Conservation (phyloP, 2,113 vertebrate genomes). For the Prolemur simus region DNA sequence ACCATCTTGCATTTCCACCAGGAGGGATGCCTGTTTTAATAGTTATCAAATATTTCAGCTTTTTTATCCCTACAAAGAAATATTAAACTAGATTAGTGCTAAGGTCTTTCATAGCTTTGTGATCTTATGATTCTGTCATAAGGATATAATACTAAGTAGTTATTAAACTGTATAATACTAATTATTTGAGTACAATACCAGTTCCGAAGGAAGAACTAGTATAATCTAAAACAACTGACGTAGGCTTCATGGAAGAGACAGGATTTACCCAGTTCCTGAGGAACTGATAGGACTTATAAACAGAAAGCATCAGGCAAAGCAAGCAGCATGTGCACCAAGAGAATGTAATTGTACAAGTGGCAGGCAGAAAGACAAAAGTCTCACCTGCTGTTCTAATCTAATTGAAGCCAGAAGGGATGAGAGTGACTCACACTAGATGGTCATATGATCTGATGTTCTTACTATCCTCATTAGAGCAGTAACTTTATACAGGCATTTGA, state of each 20-base stretch:
- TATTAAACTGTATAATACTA: background rate
- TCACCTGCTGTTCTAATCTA: background rate
- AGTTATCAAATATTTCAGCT: background rate
- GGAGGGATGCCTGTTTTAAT: background rate
- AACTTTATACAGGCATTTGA: background rate
- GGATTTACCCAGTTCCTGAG: background rate
- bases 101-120: background rate
- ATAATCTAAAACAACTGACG: background rate
- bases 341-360: background rate
- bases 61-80: background rate
- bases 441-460: background rate
- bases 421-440: background rate
- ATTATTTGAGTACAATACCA: background rate
- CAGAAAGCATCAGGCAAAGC: background rate
- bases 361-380: background rate
- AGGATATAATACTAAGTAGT: background rate
- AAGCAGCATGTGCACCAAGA: background rate
- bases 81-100: background rate
- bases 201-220: too few species aligned
- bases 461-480: background rate
- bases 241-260: background rate
- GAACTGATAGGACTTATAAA: background rate
- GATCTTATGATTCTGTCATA: background rate
- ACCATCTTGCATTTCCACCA: background rate
- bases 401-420: background rate